A percentile compares a stretch with the other conserved stretches of the same genome.
Conservation (phyloP, 2,888 invertebrate species). For the Macrosiphum euphorbiae region DNA sequence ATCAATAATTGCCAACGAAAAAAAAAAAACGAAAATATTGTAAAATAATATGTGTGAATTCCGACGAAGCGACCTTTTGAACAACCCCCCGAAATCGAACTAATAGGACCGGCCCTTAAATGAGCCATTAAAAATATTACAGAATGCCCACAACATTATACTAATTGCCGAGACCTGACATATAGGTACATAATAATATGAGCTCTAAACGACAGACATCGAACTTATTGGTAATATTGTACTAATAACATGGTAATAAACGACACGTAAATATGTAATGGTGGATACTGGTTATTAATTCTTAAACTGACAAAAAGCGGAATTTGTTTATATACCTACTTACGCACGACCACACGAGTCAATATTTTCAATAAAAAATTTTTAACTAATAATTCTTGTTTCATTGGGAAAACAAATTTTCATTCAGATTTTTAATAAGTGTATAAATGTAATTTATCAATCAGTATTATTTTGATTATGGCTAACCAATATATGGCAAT, state of each 20-base stretch:
- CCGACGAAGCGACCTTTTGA: neutral
- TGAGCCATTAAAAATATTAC: neutral
- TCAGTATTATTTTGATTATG: neutral
- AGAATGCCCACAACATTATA: neutral
- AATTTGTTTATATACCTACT: neutral
- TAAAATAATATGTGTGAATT: neutral
- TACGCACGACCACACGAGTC: neutral
- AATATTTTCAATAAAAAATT: neutral
- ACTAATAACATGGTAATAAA: constrained; percentile 23
- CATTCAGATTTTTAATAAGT: neutral
- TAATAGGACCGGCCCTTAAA: neutral
- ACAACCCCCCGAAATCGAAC: neutral
- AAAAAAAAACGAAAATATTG: neutral
- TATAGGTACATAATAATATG: neutral
- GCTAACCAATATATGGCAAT: neutral
- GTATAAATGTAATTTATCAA: neutral
- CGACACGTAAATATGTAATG: neutral
- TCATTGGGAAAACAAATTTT: no score
- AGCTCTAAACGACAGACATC: neutral
- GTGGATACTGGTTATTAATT: constrained; percentile 14
- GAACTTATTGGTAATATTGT: neutral
- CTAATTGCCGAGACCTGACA: neutral
- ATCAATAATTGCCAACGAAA: neutral
- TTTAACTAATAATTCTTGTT: no score
- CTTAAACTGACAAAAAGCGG: neutral